Conservation (phyloP, 37 sponge, comb jelly and placozoan species). For the Chondrilla cf. caribensis region DNA sequence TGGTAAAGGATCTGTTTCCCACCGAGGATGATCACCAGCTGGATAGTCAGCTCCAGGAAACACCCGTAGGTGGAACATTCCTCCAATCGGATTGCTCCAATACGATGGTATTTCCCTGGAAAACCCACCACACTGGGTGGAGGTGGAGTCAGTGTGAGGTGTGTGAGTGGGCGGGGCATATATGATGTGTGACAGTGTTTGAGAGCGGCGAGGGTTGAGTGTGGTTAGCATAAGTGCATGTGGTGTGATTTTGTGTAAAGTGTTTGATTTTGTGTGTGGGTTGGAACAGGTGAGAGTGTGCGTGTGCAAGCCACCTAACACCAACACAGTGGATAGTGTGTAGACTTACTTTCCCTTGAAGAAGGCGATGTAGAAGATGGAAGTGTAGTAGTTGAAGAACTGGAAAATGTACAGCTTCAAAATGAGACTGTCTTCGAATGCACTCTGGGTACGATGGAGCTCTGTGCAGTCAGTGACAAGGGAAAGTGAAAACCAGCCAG, state of each 20-base stretch:
- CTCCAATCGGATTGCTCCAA: conserved; percentile 48
- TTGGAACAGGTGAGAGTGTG: conserved; percentile 53
- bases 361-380: conserved; percentile 77
- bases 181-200: too few species aligned
- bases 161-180: too few species aligned
- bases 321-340: too few species aligned
- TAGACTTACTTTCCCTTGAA: conserved; percentile 68
- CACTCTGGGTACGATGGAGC: conserved; percentile 62
- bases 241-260: conserved; percentile 75
- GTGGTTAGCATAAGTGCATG: conserved; percentile 67
- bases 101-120: conserved; percentile 53
- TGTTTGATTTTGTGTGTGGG: conserved; percentile 54
- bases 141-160: too few species aligned
- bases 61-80: conserved; percentile 80
- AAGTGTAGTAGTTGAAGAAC: conserved; percentile 63
- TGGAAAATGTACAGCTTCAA: conserved; percentile 64
- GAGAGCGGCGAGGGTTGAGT: conserved; percentile 32
- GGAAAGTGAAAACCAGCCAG: too few species aligned
- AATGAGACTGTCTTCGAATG: conserved; percentile 43
- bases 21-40: conserved; percentile 62
- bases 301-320: conserved; percentile 73
- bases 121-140: conserved; percentile 58
- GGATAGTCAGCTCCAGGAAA: conserved; percentile 70
- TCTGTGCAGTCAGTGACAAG: conserved; percentile 14
- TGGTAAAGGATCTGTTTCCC: conserved; percentile 77